Conservation (phyloP, 2,888 invertebrate genomes). For the Steinernema hermaphroditum region DNA sequence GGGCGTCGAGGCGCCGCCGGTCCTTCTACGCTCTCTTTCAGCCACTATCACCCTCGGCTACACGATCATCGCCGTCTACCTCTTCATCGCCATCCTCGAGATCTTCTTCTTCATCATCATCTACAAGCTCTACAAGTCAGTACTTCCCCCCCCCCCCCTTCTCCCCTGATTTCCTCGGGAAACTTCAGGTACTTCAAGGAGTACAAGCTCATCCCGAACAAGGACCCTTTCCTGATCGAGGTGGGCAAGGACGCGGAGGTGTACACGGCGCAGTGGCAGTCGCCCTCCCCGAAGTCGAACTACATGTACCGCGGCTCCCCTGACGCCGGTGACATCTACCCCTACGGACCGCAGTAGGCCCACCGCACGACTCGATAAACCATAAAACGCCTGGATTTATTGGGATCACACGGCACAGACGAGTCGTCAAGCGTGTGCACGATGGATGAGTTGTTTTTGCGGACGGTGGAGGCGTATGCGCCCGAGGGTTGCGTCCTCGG, state of each 20-base stretch:
- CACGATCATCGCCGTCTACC: constrained; percentile 63
- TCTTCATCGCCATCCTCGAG: constrained; percentile 61
- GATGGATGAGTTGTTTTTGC: neutral
- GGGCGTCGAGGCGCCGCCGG: constrained; percentile 24
- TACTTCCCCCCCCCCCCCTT: neutral
- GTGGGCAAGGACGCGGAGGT: constrained; percentile 16
- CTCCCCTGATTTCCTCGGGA: neutral
- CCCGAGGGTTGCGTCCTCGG: too few relatives aligned
- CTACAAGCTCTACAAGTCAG: constrained; percentile 63
- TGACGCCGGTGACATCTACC: constrained; percentile 59
- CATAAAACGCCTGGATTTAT: too few relatives aligned
- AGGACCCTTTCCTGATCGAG: constrained; percentile 31
- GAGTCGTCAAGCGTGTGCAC: too few relatives aligned
- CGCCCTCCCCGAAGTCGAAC: constrained; percentile 33
- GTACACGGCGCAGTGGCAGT: constrained; percentile 38
- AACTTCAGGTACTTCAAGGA: constrained; percentile 60
- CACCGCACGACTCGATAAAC: constrained; percentile 18
- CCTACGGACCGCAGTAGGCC: constrained; percentile 45
- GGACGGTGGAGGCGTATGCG: too few relatives aligned
- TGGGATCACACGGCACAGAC: too few relatives aligned
- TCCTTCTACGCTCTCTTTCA: constrained; percentile 39
- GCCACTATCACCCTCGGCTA: constrained; percentile 62
- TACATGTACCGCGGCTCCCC: constrained; percentile 60
- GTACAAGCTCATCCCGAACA: constrained; percentile 53
- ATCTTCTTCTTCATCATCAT: constrained; percentile 65